These are phyloP conservation scores for Gnatocerus cornutus DNA, from an alignment of 2,888 invertebrate genomes.

Conservation along the genomic window DNA sequence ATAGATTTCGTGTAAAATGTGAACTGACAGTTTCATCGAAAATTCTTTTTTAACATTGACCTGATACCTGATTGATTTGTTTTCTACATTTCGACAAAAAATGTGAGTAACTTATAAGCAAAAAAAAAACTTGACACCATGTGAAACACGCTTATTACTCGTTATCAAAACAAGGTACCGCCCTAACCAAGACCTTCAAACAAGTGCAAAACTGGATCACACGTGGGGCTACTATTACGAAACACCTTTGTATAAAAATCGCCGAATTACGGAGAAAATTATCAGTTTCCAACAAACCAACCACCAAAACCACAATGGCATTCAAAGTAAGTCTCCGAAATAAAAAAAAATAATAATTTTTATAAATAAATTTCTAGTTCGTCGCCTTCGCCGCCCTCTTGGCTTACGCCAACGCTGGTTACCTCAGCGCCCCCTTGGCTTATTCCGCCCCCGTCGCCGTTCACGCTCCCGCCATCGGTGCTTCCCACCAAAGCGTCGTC, in stretches of 20 bases:
- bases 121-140: too few species aligned
- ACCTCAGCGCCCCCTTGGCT: constrained; percentile 67
- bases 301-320: constrained; percentile 58
- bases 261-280: constrained; percentile 49
- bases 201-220: constrained; percentile 68
- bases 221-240: constrained; percentile 54
- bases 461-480: constrained; percentile 68
- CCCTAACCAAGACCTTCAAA: constrained; percentile 69
- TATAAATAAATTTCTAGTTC: constrained; percentile 66
- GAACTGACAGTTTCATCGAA: too few species aligned
- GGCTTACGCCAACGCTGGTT: constrained; percentile 71
- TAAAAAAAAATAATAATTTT: too few species aligned
- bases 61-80: too few species aligned
- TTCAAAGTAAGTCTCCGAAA: constrained; percentile 62
- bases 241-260: constrained; percentile 61
- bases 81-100: too few species aligned
- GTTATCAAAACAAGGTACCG: constrained; percentile 26
- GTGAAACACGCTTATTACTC: too few species aligned
- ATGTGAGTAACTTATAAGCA: too few species aligned
- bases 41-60: too few species aligned
- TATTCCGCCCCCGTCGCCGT: constrained; percentile 67
- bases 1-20: too few species aligned
- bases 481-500: constrained; percentile 74
- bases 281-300: constrained; percentile 58
- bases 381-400: constrained; percentile 73